These are phyloP conservation scores for Gibbula magus DNA, from an alignment of 2,888 invertebrate species.

Conservation along the genomic window DNA sequence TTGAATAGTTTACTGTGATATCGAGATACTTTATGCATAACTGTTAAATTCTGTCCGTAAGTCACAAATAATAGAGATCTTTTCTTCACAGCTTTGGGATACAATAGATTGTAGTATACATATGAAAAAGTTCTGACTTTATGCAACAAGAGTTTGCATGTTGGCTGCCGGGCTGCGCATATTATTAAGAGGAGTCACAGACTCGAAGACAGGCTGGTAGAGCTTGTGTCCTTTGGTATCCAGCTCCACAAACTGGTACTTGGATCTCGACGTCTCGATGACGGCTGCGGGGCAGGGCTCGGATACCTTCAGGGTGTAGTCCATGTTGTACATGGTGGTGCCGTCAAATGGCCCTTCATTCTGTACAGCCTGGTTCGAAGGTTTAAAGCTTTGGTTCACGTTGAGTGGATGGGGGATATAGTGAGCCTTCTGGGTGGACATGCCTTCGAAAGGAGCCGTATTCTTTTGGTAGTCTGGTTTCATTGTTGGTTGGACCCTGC, in stretches of 20 bases:
- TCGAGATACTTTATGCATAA: not conserved
- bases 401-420: conserved; percentile 61
- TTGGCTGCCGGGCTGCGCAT: conserved; percentile 40
- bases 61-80: too few relatives aligned
- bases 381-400: conserved; percentile 57
- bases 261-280: conserved; percentile 59
- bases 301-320: conserved; percentile 66
- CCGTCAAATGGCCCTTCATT: conserved; percentile 69
- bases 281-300: conserved; percentile 70
- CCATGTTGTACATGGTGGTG: conserved; percentile 71
- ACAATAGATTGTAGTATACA: not conserved
- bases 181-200: conserved; percentile 47
- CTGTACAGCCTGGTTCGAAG: conserved; percentile 51
- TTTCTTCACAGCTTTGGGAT: too few relatives aligned
- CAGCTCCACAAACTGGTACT: conserved; percentile 60
- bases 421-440: conserved; percentile 69
- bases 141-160: conserved; percentile 49
- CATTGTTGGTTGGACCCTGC: conserved; percentile 51
- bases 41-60: too few relatives aligned
- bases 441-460: conserved; percentile 73
- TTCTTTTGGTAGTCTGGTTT: conserved; percentile 69
- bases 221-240: conserved; percentile 69
- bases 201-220: conserved; percentile 60
- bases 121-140: conserved; percentile 15
- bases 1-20: not conserved